These are phyloP conservation scores for Listronotus oregonensis DNA, from an alignment of 1,140 invertebrate species.

Conservation along the genomic window DNA sequence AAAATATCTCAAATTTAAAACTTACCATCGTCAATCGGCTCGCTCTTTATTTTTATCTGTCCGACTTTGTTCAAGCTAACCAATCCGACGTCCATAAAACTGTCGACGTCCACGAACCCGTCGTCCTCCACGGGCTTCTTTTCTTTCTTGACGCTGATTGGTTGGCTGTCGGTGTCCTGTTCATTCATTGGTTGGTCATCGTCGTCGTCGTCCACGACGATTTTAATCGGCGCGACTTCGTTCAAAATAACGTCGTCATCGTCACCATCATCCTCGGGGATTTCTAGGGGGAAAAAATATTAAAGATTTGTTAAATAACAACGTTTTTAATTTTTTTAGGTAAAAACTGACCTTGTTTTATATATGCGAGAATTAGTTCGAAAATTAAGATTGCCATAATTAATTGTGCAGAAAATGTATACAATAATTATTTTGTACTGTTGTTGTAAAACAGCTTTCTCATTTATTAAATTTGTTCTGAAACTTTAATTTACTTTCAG, in stretches of 20 bases:
- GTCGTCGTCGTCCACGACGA: slow-evolving; percentile 60
- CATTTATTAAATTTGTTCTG: no score
- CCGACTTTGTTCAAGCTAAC: slow-evolving; percentile 50
- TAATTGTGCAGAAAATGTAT: no score
- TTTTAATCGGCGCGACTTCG: slow-evolving; percentile 50
- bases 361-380: no score
- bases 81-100: slow-evolving; percentile 56
- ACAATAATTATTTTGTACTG: no score
- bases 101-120: slow-evolving; percentile 56
- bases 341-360: no score
- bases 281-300: not conserved
- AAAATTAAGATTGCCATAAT: no score
- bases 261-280: slow-evolving; percentile 51
- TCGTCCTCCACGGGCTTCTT: slow-evolving; percentile 55
- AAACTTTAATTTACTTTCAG: no score
- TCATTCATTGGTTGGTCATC: slow-evolving; percentile 58
- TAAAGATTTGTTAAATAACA: not conserved
- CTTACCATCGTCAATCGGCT: slow-evolving; percentile 65
- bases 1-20: no score
- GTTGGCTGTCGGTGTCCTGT: not conserved
- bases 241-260: slow-evolving; percentile 66
- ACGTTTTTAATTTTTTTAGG: no score
- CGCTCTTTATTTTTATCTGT: slow-evolving; percentile 62
- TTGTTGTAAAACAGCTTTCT: no score
- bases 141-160: slow-evolving; percentile 36